A percentile compares a stretch with the other conserved stretches of the same genome.
phyloP scores from a whole-genome alignment of 2,797 vertebrate genomes.

The Lagorchestes hirsutus region DNA sequence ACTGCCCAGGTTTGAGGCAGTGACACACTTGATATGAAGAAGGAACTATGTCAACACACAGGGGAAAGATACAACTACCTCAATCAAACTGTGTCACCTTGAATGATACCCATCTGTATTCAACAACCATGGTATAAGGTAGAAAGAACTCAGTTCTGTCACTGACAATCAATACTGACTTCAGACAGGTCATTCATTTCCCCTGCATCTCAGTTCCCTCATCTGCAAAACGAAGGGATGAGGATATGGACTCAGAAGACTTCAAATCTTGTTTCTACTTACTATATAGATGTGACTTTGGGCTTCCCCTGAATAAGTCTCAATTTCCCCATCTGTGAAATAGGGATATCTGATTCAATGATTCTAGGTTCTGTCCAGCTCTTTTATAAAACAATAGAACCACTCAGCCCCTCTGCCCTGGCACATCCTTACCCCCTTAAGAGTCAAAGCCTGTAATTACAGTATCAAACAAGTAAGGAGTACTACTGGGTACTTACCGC shows the following conservation, averaged over 20 bases:
- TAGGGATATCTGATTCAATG: background rate
- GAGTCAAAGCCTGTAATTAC: background rate
- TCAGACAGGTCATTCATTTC: background rate
- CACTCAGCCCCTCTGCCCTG: accelerated
- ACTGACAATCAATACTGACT: background rate
- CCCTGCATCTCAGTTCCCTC: background rate
- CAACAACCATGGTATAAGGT: background rate
- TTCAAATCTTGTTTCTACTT: background rate
- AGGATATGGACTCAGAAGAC: background rate
- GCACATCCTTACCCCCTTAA: background rate
- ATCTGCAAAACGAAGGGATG: background rate
- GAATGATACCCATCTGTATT: background rate
- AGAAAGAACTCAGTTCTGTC: background rate
- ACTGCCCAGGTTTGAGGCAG: background rate
- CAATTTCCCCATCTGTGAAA: background rate
- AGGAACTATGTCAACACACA: background rate
- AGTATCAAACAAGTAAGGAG: background rate
- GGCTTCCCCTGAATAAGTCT: background rate
- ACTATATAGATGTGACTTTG: background rate
- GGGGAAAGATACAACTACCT: background rate
- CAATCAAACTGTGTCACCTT: too few relatives aligned
- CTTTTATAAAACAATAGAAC: background rate
- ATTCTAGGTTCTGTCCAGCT: background rate
- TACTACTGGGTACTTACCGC: background rate
- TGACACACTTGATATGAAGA: background rate